phyloP scores from a whole-genome alignment of 2,888 invertebrate genomes.

The Sarcophaga variegata region DNA sequence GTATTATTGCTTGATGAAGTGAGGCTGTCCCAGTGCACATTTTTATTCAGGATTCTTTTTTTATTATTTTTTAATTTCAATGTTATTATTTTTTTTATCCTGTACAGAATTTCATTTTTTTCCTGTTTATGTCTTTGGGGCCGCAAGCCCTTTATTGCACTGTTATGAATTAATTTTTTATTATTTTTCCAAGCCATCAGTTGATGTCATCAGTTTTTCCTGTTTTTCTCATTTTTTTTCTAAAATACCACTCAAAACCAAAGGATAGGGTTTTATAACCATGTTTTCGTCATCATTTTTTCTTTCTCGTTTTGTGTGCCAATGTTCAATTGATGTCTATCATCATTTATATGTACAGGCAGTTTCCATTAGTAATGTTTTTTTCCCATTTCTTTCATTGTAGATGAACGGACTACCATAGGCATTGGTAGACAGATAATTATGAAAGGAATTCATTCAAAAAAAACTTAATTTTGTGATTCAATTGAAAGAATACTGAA shows the following conservation, averaged over 20 bases:
- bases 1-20: background rate
- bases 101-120: background rate
- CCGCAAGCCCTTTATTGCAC: conserved; percentile 9
- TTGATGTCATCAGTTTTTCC: conserved; percentile 24
- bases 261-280: background rate
- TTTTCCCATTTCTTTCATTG: background rate
- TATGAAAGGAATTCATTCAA: background rate
- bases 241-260: background rate
- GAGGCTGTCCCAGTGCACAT: background rate
- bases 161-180: conserved; percentile 50
- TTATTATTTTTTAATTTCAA: background rate
- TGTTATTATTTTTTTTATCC: conserved; percentile 4
- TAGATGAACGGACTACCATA: background rate
- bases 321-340: conserved; percentile 34
- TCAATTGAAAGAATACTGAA: no score
- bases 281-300: background rate
- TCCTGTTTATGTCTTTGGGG: background rate
- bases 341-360: conserved; percentile 45
- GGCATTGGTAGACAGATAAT: background rate
- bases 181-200: conserved; percentile 19
- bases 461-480: background rate
- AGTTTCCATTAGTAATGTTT: conserved; percentile 43
- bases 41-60: conserved; percentile 3
- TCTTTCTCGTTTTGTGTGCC: background rate
- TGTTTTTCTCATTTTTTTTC: background rate